A percentile compares a stretch with the other conserved stretches of the same genome.
These are phyloP conservation scores for Oreortyx pictus DNA, from an alignment of 2,797 vertebrate species.

Conservation along the genomic window DNA sequence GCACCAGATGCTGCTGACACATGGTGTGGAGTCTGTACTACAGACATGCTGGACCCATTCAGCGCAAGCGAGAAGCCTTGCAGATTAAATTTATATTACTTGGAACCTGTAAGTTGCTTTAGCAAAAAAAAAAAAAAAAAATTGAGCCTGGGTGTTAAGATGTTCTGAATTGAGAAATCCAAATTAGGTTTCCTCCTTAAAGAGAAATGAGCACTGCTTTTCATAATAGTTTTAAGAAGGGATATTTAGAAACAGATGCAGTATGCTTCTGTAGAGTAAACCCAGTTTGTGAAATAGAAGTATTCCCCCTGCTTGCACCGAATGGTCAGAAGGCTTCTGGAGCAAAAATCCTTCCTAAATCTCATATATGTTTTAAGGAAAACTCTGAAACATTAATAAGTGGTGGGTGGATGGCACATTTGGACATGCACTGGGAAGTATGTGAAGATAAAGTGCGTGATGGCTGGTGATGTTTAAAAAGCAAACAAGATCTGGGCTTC, in stretches of 20 bases:
- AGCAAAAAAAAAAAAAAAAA: slow-evolving; percentile 19
- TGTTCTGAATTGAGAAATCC: slow-evolving; percentile 41
- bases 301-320: slow-evolving; percentile 26
- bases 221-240: not conserved
- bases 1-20: slow-evolving; percentile 6
- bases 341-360: slow-evolving; percentile 55
- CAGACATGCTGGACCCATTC: not conserved
- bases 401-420: not conserved
- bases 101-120: slow-evolving; percentile 35
- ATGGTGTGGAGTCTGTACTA: not conserved
- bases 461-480: slow-evolving; percentile 6
- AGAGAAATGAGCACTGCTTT: slow-evolving; percentile 25
- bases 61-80: slow-evolving; percentile 1
- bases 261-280: slow-evolving; percentile 56
- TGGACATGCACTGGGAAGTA: not conserved
- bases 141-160: slow-evolving; percentile 49
- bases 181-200: slow-evolving; percentile 45
- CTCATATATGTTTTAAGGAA: slow-evolving; percentile 53
- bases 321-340: slow-evolving; percentile 1
- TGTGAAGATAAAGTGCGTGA: not conserved
- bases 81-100: slow-evolving; percentile 49
- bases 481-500: not conserved
- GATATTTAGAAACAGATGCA: slow-evolving; percentile 57
- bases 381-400: slow-evolving; percentile 53
- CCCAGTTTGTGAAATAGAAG: slow-evolving; percentile 49